Evolutionary conservation across 2,113 vertebrate species (phyloP), one percentile per base, ranked within the genome.

Genomic region (Sapayoa aenigma): DNA sequence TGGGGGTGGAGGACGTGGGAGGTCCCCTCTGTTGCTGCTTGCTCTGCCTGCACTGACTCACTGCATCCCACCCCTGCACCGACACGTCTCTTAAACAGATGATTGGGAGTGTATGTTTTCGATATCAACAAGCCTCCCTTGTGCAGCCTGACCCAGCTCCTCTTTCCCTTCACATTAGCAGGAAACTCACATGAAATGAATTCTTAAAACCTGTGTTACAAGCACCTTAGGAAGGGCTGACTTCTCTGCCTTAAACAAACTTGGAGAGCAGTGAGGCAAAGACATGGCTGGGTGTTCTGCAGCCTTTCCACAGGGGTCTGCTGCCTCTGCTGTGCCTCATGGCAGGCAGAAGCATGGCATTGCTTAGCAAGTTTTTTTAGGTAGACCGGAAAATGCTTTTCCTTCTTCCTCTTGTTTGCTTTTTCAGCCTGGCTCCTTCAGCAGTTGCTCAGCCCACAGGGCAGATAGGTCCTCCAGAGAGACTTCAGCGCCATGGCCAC

Each of bases 1-100:
- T 20, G 44, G 8, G 24, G 23, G 37, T 2, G 0, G 24, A 41
- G 37, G 42, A 35, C 1, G 1, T 4, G 14, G 14, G 0, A 0
- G 50, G 46, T 52, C n/a, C 41, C n/a, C 35, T 12, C 42, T 3
- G 3, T 42, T 13, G 17, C 46, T 75, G 14, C n/a, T 21, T 21
- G 72, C 49, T 1, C 80, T 42, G 79, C 58, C 59, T 69, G 74
- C 0, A 3, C 86, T 84, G 91, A 92, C 50, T 67, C 75, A 84
- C 84, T 27, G 47, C 2, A 1, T 79, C 46, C 83, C 85, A 44
- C n/a, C 44, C 56, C 44, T 22, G 79, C 83, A 50, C 60, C 5
- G 8, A 71, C 75, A 58, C 1, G 3, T 52, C 78, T 81, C 87
- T 75, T 30, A 44, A 63, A 75, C 24, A 63, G 76, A 53, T 49